Evolutionary conservation across 2,888 invertebrate species (phyloP), one percentile per base, ranked within the genome.

Genomic region (Rutpela maculata): DNA sequence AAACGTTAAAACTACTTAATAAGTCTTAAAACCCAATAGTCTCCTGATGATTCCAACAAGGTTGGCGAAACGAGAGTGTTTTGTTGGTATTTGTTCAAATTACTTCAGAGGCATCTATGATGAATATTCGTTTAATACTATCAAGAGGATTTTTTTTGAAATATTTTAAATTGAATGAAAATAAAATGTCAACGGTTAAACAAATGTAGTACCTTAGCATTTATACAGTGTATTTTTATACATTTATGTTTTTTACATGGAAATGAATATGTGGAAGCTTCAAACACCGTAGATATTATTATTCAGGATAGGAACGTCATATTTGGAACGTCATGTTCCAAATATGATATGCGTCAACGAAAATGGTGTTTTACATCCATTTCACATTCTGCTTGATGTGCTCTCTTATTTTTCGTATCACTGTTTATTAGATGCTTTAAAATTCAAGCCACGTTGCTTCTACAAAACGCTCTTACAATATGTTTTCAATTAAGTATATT

Each of bases 361-460:
- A 50, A 50, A 50, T 50, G 50, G 50, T 60, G 22, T 26, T 22
- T 60, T 26, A 22, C 26, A 11, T 26, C 22, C 22, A 12, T 60
- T 15, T 60, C 22, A 22, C 26, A 31, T 31, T 60, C 50, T 50
- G 12, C n/a, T 5, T 60, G 60, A 60, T 60, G 38, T 63, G 1
- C 9, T 10, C 3, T n/a, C 50, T 50, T 22, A 62, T n/a, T 38
- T 38, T 10, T 17, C 43, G 19, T 38, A 65, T 43, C 65, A 11
- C 26, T 65, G 65, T 65, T 43, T 65, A n/a, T 65, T 12, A 18
- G 17, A 17, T 65, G 11, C 43, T 19, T 65, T 65, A 10, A 65
- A 65, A 65, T 65, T 43, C 65, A 63, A 9, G 2, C 17, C 43
- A 43, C 43, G 38, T 1, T 6, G 18, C 43, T 43, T 43, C 43